Percentiles rank a stretch among this genome's conserved stretches.
Evolutionary conservation across 2,797 vertebrate genomes (phyloP).

Genomic region (Phalanger gymnotis): DNA sequence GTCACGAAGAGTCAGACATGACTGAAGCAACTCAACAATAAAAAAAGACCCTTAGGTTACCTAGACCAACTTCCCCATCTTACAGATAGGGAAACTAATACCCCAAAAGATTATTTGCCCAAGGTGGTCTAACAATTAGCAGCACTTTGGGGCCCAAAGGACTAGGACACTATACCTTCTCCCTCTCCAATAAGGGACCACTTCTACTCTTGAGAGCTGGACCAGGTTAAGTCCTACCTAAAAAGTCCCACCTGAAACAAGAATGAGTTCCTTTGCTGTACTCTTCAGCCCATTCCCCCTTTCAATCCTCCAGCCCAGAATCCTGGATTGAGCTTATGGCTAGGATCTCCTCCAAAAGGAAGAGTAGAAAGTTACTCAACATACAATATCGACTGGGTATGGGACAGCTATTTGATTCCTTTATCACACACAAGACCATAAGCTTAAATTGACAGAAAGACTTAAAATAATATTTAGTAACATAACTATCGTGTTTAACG

Average conservation of each 20-base stretch:
- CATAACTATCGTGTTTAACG: neutral
- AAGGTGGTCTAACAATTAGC: neutral
- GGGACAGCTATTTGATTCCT: neutral
- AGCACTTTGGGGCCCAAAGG: neutral
- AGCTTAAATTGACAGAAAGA: neutral
- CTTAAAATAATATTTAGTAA: neutral
- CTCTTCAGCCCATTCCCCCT: neutral
- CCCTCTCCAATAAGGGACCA: neutral
- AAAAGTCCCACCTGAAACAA: neutral
- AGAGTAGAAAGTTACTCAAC: neutral
- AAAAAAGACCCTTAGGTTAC: neutral
- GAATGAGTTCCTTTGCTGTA: neutral
- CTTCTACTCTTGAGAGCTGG: neutral
- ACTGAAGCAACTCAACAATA: neutral
- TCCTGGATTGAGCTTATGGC: neutral
- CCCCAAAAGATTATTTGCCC: neutral
- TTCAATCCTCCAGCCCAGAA: neutral
- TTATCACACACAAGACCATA: neutral
- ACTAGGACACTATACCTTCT: neutral
- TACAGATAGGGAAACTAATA: neutral
- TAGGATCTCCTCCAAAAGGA: neutral
- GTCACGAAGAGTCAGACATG: neutral
- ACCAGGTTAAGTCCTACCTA: neutral
- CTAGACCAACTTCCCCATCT: neutral
- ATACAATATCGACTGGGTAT: neutral